Conservation (phyloP, 2,888 invertebrate species). For the Ctenicera cuprea region DNA sequence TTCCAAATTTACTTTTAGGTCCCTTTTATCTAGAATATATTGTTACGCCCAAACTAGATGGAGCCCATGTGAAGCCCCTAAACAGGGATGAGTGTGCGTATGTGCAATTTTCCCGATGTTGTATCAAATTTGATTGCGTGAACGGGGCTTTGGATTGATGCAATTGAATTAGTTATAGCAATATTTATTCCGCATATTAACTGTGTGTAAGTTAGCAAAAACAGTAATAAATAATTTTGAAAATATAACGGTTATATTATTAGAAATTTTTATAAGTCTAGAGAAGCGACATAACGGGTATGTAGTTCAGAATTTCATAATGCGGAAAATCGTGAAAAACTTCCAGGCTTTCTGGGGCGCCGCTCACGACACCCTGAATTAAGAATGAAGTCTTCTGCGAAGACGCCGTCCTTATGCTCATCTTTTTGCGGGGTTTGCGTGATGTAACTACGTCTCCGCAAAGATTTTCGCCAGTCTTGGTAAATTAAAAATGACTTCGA, state of each 20-base stretch:
- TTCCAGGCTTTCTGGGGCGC: conserved; percentile 35
- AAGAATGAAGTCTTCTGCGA: conserved; percentile 42
- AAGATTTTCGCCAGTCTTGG: conserved; percentile 30
- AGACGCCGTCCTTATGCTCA: conserved; percentile 35
- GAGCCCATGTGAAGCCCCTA: too few relatives aligned
- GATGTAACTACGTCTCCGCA: conserved; percentile 29
- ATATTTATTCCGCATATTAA: conserved; percentile 35
- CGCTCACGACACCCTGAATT: conserved; percentile 46
- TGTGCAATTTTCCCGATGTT: not conserved
- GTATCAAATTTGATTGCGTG: not conserved
- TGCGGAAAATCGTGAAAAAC: conserved; percentile 46
- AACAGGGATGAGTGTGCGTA: too few relatives aligned
- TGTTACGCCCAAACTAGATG: too few relatives aligned
- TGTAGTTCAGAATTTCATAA: conserved; percentile 42
- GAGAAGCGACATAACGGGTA: conserved; percentile 14
- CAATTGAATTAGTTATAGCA: conserved; percentile 27
- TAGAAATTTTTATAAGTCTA: conserved; percentile 22
- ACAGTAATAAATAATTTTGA: conserved; percentile 29
- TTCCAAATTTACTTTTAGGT: too few relatives aligned
- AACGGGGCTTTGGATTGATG: conserved; percentile 3
- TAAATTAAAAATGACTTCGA: conserved; percentile 44
- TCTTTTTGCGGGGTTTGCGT: conserved; percentile 35
- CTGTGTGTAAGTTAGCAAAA: conserved; percentile 16
- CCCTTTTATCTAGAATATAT: too few relatives aligned
- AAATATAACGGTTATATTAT: conserved; percentile 16